phyloP scores from a whole-genome alignment of 2,888 invertebrate species.

The Scaptomyza parva region DNA sequence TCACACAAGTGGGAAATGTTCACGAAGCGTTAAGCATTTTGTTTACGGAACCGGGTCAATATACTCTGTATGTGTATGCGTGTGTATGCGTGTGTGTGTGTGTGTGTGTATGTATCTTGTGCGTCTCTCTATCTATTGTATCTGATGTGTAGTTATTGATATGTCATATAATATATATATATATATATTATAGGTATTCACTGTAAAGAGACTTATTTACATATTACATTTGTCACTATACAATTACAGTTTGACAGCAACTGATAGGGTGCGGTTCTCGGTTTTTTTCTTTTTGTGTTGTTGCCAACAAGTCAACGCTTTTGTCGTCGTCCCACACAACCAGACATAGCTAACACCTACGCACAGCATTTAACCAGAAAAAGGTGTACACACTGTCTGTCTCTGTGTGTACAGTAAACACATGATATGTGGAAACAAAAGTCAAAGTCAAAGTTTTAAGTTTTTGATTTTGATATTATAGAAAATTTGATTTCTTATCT shows the following conservation, averaged over 20 bases:
- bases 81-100: neutral
- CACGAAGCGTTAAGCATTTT: conserved; percentile 64
- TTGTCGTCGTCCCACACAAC: conserved; percentile 35
- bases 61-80: neutral
- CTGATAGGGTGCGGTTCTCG: conserved; percentile 2
- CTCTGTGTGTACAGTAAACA: conserved; percentile 42
- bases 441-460: too few relatives aligned
- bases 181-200: too few relatives aligned
- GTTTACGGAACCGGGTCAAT: conserved; percentile 33
- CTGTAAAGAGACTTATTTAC: neutral
- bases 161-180: too few relatives aligned
- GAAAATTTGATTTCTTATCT: too few relatives aligned
- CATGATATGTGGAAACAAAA: neutral
- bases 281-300: neutral
- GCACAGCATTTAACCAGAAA: conserved; percentile 27
- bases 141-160: neutral
- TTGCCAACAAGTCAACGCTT: conserved; percentile 5
- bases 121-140: neutral
- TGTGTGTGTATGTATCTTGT: neutral
- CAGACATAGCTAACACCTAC: conserved; percentile 45
- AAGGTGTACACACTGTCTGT: conserved; percentile 1
- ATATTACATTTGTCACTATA: neutral
- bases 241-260: conserved; percentile 1
- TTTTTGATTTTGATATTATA: too few relatives aligned
- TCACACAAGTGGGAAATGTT: conserved; percentile 65